phyloP scores from a whole-genome alignment of 2,797 vertebrate species.

The Scarus forsteni region DNA sequence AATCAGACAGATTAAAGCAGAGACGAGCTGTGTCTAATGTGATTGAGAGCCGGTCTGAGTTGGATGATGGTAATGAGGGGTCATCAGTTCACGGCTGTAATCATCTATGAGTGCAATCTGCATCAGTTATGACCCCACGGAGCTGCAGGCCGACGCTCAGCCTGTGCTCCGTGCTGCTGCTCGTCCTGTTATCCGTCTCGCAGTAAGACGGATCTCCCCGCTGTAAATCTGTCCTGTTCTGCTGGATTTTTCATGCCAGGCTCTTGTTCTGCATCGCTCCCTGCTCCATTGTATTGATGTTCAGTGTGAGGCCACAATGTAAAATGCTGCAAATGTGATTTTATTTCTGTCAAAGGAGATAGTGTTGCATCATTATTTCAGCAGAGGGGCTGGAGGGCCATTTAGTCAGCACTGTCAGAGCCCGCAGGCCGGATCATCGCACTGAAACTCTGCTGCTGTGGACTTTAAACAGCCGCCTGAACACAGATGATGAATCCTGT shows the following conservation, averaged over 20 bases:
- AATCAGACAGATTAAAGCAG: conserved; percentile 28
- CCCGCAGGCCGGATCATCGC: background rate
- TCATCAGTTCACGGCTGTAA: conserved; percentile 28
- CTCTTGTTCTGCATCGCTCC: conserved; percentile 5
- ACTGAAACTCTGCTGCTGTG: no score
- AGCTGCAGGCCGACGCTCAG: background rate
- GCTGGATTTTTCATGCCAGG: background rate
- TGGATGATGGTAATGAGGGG: conserved; percentile 32
- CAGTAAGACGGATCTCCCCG: background rate
- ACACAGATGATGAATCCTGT: no score
- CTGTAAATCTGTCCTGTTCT: conserved; percentile 6
- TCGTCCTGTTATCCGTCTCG: conserved; percentile 5
- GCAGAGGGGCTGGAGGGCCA: background rate
- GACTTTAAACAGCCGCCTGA: no score
- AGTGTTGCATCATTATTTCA: background rate
- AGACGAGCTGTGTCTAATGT: conserved; percentile 17
- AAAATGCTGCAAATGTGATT: conserved; percentile 8
- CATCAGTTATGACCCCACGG: conserved; percentile 4
- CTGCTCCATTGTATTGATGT: background rate
- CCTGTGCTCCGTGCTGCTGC: background rate
- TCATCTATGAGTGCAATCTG: conserved; percentile 39
- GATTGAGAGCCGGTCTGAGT: conserved; percentile 32
- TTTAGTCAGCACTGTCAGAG: conserved; percentile 3
- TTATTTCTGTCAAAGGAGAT: background rate
- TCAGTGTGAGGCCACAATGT: background rate